A percentile compares a stretch with the other conserved stretches of the same genome.
Conservation (phyloP, 2,888 invertebrate genomes). For the Aphidoletes aphidimyza region DNA sequence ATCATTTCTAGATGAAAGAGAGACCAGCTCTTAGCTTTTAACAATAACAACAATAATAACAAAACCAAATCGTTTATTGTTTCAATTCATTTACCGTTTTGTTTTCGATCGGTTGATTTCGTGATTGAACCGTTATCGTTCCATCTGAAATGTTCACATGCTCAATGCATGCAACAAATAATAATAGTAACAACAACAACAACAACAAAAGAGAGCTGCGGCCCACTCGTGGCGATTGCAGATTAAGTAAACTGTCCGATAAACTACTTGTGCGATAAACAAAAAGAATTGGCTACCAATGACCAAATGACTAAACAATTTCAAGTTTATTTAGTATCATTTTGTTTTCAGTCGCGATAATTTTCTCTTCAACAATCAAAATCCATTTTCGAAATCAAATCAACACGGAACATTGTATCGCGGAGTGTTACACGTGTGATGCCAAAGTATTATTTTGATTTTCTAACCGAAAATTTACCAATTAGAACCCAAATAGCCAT, state of each 20-base stretch:
- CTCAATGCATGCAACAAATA: conserved; percentile 27
- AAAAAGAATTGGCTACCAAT: neutral
- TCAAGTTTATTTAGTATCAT: neutral
- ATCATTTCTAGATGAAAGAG: too few species aligned
- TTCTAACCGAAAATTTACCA: too few species aligned
- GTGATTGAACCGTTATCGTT: conserved; percentile 52
- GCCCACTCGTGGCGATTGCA: neutral
- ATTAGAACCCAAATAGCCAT: too few species aligned
- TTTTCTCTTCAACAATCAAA: too few species aligned
- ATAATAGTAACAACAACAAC: neutral
- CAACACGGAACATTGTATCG: too few species aligned
- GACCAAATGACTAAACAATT: conserved; percentile 39
- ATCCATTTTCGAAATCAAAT: too few species aligned
- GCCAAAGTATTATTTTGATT: too few species aligned
- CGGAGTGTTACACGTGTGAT: too few species aligned
- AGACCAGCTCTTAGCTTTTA: too few species aligned
- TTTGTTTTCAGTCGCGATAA: neutral
- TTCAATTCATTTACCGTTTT: neutral
- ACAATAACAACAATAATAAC: too few species aligned
- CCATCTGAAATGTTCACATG: conserved; percentile 44
- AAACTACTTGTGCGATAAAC: neutral
- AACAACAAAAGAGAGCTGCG: neutral
- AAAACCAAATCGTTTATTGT: too few species aligned
- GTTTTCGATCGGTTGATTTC: too few species aligned
- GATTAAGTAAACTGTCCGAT: neutral